A percentile compares a stretch with the other conserved stretches of the same genome.
Evolutionary conservation across 30 jellyfish, hydroid and myxozoan genomes (phyloP).

Genomic region (Chrysaora quinquecirrha): DNA sequence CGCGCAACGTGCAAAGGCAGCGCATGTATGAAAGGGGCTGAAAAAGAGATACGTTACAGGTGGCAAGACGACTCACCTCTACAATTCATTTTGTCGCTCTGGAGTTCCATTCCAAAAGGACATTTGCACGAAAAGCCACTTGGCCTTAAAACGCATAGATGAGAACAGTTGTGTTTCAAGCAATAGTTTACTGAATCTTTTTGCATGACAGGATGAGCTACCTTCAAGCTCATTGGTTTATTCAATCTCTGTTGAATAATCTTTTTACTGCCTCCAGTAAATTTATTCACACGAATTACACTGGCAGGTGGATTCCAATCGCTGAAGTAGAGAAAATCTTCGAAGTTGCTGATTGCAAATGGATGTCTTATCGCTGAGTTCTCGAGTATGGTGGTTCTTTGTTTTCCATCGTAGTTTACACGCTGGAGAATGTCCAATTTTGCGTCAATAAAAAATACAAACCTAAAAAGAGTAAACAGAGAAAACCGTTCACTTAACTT

Average conservation of each 20-base stretch:
- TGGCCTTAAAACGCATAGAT: slow-evolving; percentile 90
- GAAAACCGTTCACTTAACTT: too few relatives aligned
- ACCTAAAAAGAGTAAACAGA: slow-evolving; percentile 34
- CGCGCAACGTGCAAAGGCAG: too few relatives aligned
- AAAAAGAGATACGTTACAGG: too few relatives aligned
- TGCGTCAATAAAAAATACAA: slow-evolving; percentile 89
- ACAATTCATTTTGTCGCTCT: slow-evolving; percentile 55
- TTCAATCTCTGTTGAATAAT: slow-evolving; percentile 44
- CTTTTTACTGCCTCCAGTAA: slow-evolving; percentile 66
- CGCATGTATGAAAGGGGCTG: too few relatives aligned
- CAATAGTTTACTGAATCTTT: slow-evolving; percentile 53
- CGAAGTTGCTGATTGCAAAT: slow-evolving; percentile 83
- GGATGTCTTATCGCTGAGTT: slow-evolving; percentile 85
- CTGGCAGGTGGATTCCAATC: slow-evolving; percentile 97
- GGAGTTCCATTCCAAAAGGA: slow-evolving; percentile 87
- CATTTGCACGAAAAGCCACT: slow-evolving; percentile 83
- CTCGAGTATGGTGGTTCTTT: slow-evolving; percentile 68
- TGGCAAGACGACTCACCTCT: too few relatives aligned
- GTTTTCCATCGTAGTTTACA: slow-evolving; percentile 76
- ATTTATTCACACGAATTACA: slow-evolving; percentile 66
- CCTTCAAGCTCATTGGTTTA: slow-evolving; percentile 91
- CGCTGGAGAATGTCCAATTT: slow-evolving; percentile 65
- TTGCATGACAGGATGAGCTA: slow-evolving; percentile 90
- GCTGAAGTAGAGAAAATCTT: slow-evolving; percentile 83
- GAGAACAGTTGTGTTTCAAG: slow-evolving; percentile 65